Conservation (phyloP, 2,888 invertebrate species). For the Drosophila setosimentum region DNA sequence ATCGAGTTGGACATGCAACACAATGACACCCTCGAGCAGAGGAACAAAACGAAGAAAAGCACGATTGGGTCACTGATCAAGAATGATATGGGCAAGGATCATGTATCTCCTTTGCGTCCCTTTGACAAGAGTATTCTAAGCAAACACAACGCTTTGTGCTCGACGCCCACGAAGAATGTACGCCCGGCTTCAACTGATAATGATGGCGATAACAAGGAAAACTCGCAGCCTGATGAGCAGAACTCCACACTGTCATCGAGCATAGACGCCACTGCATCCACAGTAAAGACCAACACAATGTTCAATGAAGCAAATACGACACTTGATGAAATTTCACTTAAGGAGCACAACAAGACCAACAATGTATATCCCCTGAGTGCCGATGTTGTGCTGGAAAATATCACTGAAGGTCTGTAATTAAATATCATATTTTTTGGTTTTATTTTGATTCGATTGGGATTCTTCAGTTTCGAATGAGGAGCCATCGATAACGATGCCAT, state of each 20-base stretch:
- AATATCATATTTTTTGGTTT: background rate
- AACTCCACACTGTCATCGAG: slow-evolving; percentile 63
- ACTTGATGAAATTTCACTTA: slow-evolving; percentile 48
- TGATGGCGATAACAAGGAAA: slow-evolving; percentile 70
- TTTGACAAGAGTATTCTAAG: slow-evolving; percentile 74
- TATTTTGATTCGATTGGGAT: background rate
- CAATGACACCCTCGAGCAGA: slow-evolving; percentile 67
- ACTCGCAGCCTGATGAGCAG: slow-evolving; percentile 59
- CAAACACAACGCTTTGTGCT: slow-evolving; percentile 76
- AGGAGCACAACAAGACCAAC: slow-evolving; percentile 46
- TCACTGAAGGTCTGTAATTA: slow-evolving; percentile 58
- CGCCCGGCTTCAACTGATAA: background rate
- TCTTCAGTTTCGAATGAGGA: slow-evolving; percentile 65
- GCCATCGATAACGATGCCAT: slow-evolving; percentile 20
- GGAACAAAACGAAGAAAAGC: slow-evolving; percentile 29
- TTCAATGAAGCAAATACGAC: slow-evolving; percentile 36
- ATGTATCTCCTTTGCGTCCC: slow-evolving; percentile 61
- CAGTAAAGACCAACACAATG: slow-evolving; percentile 66
- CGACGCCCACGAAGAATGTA: slow-evolving; percentile 76
- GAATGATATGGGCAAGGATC: slow-evolving; percentile 35
- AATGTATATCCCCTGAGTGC: slow-evolving; percentile 60
- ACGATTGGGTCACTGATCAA: slow-evolving; percentile 35
- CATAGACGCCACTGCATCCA: slow-evolving; percentile 59
- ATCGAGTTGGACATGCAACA: slow-evolving; percentile 42
- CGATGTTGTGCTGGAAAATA: slow-evolving; percentile 63